Percentiles rank a stretch among this genome's conserved stretches.
Evolutionary conservation across 2,888 invertebrate genomes (phyloP).

Genomic region (Pseudococcus jackbeardsleyi): DNA sequence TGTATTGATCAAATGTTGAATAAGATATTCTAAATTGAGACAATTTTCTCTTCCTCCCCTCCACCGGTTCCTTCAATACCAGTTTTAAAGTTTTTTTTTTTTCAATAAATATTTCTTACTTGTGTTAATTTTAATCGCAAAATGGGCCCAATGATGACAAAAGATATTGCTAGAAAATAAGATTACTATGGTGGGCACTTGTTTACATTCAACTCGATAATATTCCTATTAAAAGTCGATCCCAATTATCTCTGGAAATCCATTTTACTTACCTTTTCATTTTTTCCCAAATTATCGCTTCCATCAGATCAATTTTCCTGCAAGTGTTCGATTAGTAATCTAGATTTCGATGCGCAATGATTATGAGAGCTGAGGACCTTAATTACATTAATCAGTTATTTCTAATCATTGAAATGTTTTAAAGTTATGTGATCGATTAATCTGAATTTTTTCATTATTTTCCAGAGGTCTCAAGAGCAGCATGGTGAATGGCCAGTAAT

Average conservation of each 20-base stretch:
- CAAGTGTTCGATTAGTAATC: neutral
- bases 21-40: no score
- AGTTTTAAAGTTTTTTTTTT: no score
- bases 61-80: no score
- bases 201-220: neutral
- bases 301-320: neutral
- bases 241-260: neutral
- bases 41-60: no score
- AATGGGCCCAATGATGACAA: conserved; percentile 20
- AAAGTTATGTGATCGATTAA: no score
- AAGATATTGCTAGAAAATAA: conserved; percentile 29
- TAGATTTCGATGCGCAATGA: conserved; percentile 40
- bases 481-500: conserved; percentile 33
- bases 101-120: neutral
- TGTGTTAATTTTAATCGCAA: neutral
- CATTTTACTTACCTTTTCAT: neutral
- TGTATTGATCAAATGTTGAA: no score
- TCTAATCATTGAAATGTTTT: no score
- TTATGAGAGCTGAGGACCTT: conserved; percentile 33
- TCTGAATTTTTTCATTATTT: neutral
- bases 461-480: conserved; percentile 30
- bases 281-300: neutral
- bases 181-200: neutral
- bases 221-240: neutral
- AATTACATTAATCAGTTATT: neutral